Conservation (phyloP, 2,888 invertebrate genomes). For the Synanthedon vespiformis region DNA sequence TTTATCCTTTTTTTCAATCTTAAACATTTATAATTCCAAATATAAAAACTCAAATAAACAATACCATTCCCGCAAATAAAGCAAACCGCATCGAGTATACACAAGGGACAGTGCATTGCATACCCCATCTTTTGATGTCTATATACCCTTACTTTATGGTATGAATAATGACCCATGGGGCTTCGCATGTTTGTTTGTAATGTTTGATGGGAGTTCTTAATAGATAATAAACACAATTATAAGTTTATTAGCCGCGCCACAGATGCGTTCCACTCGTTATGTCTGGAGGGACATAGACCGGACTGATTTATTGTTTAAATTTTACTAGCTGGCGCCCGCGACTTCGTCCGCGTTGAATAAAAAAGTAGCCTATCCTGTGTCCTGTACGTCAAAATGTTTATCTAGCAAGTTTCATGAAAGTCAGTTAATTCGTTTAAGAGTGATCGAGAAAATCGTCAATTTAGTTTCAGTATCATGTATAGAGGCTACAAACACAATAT, state of each 20-base stretch:
- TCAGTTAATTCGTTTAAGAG: too few relatives aligned
- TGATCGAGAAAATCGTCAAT: too few relatives aligned
- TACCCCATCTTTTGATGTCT: conserved; percentile 8
- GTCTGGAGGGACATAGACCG: not conserved
- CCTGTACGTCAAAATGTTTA: too few relatives aligned
- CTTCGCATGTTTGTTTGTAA: conserved; percentile 8
- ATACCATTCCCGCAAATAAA: not conserved
- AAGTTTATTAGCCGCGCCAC: conserved; percentile 46
- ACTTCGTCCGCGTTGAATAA: too few relatives aligned
- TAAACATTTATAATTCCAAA: too few relatives aligned
- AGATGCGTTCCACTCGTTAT: conserved; percentile 21
- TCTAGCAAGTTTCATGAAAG: too few relatives aligned
- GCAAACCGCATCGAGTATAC: not conserved
- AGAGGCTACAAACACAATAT: too few relatives aligned
- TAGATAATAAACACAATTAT: conserved; percentile 57
- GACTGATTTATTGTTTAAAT: too few relatives aligned
- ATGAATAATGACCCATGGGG: conserved; percentile 1
- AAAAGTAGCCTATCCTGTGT: too few relatives aligned
- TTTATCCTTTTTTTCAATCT: too few relatives aligned
- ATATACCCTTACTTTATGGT: not conserved
- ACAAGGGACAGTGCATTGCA: not conserved
- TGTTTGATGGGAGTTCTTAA: conserved; percentile 14
- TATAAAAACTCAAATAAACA: not conserved
- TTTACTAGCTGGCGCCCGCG: too few relatives aligned
- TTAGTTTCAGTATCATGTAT: too few relatives aligned